Percentiles rank a stretch among this genome's conserved stretches.
These are phyloP conservation scores for Loris lydekkerianus DNA, from an alignment of 2,797 vertebrate species.

Conservation along the genomic window DNA sequence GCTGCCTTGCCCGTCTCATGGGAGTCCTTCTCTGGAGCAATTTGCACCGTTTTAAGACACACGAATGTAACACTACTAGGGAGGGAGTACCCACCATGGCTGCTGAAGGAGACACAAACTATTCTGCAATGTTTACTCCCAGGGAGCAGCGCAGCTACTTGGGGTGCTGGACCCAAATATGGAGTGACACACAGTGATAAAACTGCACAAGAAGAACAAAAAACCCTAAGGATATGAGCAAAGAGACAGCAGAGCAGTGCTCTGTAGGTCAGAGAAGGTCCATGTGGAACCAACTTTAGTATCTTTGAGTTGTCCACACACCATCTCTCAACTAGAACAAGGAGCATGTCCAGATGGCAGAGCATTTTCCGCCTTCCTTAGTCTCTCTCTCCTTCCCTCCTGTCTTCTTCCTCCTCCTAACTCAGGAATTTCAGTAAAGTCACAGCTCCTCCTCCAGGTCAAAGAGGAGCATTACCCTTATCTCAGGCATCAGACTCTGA, in stretches of 20 bases:
- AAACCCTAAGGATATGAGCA: rapidly evolving
- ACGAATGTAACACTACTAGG: not conserved
- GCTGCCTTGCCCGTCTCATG: not conserved
- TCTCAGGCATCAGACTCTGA: not conserved
- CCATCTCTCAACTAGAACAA: not conserved
- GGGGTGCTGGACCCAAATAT: not conserved
- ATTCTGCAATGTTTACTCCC: rapidly evolving
- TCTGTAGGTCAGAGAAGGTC: rapidly evolving
- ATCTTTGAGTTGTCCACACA: not conserved
- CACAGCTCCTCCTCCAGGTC: conserved; percentile 2
- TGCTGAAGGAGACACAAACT: rapidly evolving
- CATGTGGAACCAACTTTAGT: rapidly evolving
- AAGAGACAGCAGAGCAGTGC: no score
- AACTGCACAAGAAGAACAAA: not conserved
- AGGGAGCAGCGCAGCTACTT: not conserved
- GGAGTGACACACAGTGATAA: not conserved
- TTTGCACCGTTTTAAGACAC: not conserved
- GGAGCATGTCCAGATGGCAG: not conserved
- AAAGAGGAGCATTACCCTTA: not conserved
- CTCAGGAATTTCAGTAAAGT: not conserved
- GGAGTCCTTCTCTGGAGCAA: not conserved
- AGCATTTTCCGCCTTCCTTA: not conserved
- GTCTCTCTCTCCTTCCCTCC: rapidly evolving
- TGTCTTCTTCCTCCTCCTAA: no score
- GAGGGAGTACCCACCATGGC: not conserved